Evolutionary conservation across 2,888 invertebrate genomes (phyloP).

Genomic region (Heliconius erato): DNA sequence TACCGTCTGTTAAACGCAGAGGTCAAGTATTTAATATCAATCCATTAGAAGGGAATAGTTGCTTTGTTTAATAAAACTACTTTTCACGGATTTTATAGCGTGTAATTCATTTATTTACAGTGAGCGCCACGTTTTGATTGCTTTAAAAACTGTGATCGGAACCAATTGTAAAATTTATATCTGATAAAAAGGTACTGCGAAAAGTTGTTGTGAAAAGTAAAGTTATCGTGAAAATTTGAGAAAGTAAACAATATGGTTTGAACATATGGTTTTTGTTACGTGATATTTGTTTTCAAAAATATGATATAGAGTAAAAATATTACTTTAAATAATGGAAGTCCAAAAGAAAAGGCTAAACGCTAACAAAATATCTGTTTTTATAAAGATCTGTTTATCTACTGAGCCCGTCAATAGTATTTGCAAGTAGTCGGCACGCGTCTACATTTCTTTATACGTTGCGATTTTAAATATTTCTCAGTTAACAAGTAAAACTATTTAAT

Average conservation of each 20-base stretch:
- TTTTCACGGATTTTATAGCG: not conserved
- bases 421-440: constrained; percentile 54
- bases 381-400: constrained; percentile 54
- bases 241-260: too few relatives aligned
- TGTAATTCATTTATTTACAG: constrained; percentile 5
- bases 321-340: not conserved
- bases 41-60: constrained; percentile 6
- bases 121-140: not conserved
- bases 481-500: not conserved
- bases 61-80: not conserved
- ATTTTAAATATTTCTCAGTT: constrained; percentile 10
- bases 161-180: too few relatives aligned
- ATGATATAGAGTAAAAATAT: not conserved
- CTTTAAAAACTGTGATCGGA: not conserved
- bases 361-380: constrained; percentile 11
- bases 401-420: constrained; percentile 62
- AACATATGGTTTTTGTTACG: not conserved
- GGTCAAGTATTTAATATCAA: constrained; percentile 6
- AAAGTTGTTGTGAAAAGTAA: too few relatives aligned
- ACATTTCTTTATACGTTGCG: constrained; percentile 45
- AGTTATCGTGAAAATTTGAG: too few relatives aligned
- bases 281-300: not conserved
- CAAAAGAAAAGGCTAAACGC: too few relatives aligned
- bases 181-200: too few relatives aligned
- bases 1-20: not conserved